Evolutionary conservation across 2,888 invertebrate species (phyloP).

Genomic region (Chalcosyrphus nemorum): DNA sequence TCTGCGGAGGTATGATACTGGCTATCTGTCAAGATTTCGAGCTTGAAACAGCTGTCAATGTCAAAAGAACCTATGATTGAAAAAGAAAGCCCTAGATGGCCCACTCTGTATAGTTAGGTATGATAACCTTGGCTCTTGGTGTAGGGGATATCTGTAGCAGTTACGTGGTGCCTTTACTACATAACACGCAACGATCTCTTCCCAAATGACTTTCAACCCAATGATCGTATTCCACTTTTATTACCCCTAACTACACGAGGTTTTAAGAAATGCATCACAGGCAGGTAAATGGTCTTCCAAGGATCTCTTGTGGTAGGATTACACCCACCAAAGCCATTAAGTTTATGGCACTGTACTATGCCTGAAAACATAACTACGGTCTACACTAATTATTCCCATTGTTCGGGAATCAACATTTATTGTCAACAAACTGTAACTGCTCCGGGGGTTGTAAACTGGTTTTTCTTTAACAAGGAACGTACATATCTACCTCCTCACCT

Average conservation of each 20-base stretch:
- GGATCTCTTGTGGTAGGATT: background rate
- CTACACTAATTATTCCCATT: conserved; percentile 20
- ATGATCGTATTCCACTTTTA: too few species aligned
- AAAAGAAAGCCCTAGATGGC: too few species aligned
- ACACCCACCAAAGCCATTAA: conserved; percentile 19
- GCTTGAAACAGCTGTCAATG: too few species aligned
- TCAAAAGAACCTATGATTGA: too few species aligned
- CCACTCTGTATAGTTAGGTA: too few species aligned
- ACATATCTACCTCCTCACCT: conserved; percentile 21
- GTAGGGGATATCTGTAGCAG: too few species aligned
- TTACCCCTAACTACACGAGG: background rate
- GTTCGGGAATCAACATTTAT: background rate
- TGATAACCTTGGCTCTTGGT: too few species aligned
- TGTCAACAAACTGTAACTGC: conserved; percentile 6
- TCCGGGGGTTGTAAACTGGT: background rate
- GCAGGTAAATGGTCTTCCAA: background rate
- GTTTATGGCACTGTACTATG: conserved; percentile 3
- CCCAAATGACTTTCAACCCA: too few species aligned
- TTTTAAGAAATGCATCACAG: background rate
- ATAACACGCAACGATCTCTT: too few species aligned
- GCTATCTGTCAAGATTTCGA: too few species aligned
- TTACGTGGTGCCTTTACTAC: too few species aligned
- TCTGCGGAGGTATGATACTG: too few species aligned
- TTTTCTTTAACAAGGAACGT: background rate
- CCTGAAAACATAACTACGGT: background rate